Evolutionary conservation across 2,113 vertebrate species (phyloP).

Genomic region (Rhombomys opimus): DNA sequence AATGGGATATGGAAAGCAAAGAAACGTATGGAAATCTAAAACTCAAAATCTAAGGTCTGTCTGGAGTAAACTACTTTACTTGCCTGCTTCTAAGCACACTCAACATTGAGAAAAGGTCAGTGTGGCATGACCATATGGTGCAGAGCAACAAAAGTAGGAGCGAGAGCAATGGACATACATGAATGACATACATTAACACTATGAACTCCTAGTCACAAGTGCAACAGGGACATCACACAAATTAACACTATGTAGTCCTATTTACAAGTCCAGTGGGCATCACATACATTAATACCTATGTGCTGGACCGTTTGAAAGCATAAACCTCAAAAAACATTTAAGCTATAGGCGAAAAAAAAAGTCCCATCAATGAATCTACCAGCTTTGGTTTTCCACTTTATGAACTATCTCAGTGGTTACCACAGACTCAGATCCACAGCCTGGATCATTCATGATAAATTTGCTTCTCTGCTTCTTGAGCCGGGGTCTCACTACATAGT

Average conservation of each 20-base stretch:
- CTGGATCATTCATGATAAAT: conserved; percentile 78
- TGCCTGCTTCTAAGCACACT: not conserved
- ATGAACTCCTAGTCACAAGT: not conserved
- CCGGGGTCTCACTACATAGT: not conserved
- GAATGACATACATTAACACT: conserved; percentile 60
- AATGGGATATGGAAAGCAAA: not conserved
- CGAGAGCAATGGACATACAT: conserved; percentile 38
- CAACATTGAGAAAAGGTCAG: not conserved
- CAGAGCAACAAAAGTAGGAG: conserved; percentile 40
- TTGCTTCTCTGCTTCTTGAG: conserved; percentile 58
- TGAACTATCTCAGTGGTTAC: conserved; percentile 81
- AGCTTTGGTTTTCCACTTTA: conserved; percentile 80
- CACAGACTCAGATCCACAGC: conserved; percentile 75
- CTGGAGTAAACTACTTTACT: not conserved
- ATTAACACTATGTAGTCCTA: conserved; percentile 34
- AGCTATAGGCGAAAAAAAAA: conserved; percentile 65
- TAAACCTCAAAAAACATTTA: conserved; percentile 53
- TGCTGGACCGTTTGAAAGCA: conserved; percentile 67
- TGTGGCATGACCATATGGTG: not conserved
- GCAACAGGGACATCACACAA: conserved; percentile 44
- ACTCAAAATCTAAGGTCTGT: not conserved
- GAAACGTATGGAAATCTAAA: conserved; percentile 8
- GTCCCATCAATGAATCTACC: conserved; percentile 82
- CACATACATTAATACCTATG: conserved; percentile 57
- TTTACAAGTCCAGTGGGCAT: conserved; percentile 63